phyloP scores from a whole-genome alignment of 2,888 invertebrate species.

The Cataglyphis rosenhaueri region DNA sequence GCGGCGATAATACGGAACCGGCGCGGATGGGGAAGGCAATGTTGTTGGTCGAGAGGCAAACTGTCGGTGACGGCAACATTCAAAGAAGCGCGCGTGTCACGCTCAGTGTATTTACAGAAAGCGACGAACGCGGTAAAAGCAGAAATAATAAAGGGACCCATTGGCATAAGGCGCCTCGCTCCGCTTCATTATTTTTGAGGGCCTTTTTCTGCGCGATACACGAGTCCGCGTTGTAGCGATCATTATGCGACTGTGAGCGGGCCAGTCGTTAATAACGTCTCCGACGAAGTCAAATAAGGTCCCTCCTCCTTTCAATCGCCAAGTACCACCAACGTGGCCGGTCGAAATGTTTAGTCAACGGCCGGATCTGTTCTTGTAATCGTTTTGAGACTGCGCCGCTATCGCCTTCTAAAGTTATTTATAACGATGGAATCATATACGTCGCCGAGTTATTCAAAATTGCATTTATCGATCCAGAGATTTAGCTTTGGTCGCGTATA shows the following conservation, averaged over 20 bases:
- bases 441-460: slow-evolving; percentile 38
- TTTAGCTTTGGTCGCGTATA: not conserved
- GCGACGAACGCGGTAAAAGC: slow-evolving; percentile 54
- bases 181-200: slow-evolving; percentile 59
- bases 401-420: slow-evolving; percentile 53
- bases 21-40: slow-evolving; percentile 10
- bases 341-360: slow-evolving; percentile 45
- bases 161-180: slow-evolving; percentile 53
- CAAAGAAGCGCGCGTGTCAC: slow-evolving; percentile 73
- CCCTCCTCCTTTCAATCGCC: slow-evolving; percentile 39
- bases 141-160: slow-evolving; percentile 70
- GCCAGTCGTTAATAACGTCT: slow-evolving; percentile 64
- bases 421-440: slow-evolving; percentile 56
- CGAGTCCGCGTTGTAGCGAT: slow-evolving; percentile 4
- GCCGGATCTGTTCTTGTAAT: slow-evolving; percentile 23
- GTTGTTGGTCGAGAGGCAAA: slow-evolving; percentile 59
- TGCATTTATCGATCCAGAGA: slow-evolving; percentile 2
- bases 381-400: not conserved
- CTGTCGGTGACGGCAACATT: slow-evolving; percentile 66
- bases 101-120: slow-evolving; percentile 64
- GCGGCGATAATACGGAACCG: slow-evolving; percentile 24
- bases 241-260: slow-evolving; percentile 32
- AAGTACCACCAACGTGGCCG: not conserved
- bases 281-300: slow-evolving; percentile 61
- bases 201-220: slow-evolving; percentile 29